Percentiles rank a stretch among this genome's conserved stretches.
Evolutionary conservation across 2,113 vertebrate genomes (phyloP).

Genomic region (Tupaia chinensis): DNA sequence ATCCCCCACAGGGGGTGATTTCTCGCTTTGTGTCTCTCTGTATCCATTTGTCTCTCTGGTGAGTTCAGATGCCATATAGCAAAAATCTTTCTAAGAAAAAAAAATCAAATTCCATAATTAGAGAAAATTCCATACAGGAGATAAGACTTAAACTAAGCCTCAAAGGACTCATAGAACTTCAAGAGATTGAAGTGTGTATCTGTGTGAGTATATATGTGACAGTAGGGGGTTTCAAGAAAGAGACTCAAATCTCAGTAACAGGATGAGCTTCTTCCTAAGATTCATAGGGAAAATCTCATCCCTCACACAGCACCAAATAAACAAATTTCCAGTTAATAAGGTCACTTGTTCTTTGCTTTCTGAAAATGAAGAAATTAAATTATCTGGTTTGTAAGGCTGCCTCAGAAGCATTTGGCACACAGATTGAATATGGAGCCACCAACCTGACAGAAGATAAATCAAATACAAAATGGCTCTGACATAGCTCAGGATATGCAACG

Average conservation of each 20-base stretch:
- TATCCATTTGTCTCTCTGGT: too few relatives aligned
- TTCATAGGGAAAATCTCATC: slow-evolving; percentile 52
- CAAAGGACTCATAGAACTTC: background rate
- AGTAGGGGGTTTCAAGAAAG: slow-evolving; percentile 5
- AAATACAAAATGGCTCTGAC: slow-evolving; percentile 64
- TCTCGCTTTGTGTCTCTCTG: too few relatives aligned
- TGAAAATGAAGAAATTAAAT: slow-evolving; percentile 78
- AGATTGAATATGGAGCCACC: slow-evolving; percentile 58
- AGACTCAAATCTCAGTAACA: slow-evolving; percentile 57
- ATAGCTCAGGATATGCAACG: slow-evolving; percentile 53
- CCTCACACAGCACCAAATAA: slow-evolving; percentile 41
- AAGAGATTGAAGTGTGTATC: background rate
- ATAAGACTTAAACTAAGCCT: slow-evolving; percentile 19
- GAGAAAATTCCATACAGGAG: background rate
- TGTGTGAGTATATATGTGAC: background rate
- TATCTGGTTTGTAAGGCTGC: slow-evolving; percentile 61
- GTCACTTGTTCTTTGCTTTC: slow-evolving; percentile 66
- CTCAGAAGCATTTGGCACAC: slow-evolving; percentile 63
- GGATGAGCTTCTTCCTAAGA: slow-evolving; percentile 42
- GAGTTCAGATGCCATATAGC: too few relatives aligned
- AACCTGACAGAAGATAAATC: slow-evolving; percentile 73
- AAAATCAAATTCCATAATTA: background rate
- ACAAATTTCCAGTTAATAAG: slow-evolving; percentile 73
- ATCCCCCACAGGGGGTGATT: too few relatives aligned
- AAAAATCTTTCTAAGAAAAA: background rate